phyloP scores from a whole-genome alignment of 2,797 vertebrate genomes.

The Brachymystax lenok region DNA sequence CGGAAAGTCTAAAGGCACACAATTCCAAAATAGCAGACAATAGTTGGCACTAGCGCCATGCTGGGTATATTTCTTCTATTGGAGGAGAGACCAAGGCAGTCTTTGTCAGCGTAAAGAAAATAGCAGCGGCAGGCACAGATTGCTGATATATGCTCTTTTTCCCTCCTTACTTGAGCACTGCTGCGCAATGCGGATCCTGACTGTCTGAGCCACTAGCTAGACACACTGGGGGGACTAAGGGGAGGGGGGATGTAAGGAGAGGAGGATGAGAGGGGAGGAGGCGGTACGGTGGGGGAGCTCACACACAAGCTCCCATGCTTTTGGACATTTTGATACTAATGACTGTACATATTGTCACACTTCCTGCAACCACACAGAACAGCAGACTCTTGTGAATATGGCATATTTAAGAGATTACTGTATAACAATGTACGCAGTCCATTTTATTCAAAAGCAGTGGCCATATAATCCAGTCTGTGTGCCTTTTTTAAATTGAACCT shows the following conservation, averaged over 20 bases:
- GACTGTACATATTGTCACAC: conserved; percentile 36
- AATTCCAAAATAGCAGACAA: conserved; percentile 20
- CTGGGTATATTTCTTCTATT: conserved; percentile 39
- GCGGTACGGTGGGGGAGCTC: conserved; percentile 64
- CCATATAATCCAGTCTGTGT: conserved; percentile 26
- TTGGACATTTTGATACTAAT: conserved; percentile 54
- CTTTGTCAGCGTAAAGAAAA: conserved; percentile 70
- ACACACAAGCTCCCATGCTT: conserved; percentile 53
- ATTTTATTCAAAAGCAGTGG: background rate
- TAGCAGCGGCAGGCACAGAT: conserved; percentile 69
- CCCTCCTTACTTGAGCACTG: conserved; percentile 72
- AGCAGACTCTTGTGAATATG: conserved; percentile 7
- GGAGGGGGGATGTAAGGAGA: conserved; percentile 30
- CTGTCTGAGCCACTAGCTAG: conserved; percentile 80
- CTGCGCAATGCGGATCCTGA: conserved; percentile 84
- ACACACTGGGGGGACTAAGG: conserved; percentile 69
- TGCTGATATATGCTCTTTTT: conserved; percentile 81
- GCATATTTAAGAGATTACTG: background rate
- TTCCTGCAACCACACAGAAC: conserved; percentile 21
- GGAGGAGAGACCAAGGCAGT: conserved; percentile 49
- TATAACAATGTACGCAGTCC: background rate
- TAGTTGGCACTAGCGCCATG: conserved; percentile 33
- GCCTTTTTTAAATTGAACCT: conserved; percentile 11
- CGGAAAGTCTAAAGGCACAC: background rate
- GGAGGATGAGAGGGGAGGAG: conserved; percentile 39